phyloP scores from a whole-genome alignment of 2,888 invertebrate genomes.

The Arctia plantaginis region DNA sequence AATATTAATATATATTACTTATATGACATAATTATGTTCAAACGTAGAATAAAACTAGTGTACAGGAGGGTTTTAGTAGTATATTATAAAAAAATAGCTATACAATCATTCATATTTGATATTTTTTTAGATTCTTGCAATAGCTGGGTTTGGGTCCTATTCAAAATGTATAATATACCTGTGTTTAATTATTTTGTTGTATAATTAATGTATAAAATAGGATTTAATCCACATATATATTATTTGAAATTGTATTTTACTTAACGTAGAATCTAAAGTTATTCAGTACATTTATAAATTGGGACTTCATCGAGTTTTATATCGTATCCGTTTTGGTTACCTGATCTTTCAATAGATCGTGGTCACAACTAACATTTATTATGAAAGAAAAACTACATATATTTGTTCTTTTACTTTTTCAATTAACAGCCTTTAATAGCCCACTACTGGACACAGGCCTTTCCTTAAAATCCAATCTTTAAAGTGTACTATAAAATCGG shows the following conservation, averaged over 20 bases:
- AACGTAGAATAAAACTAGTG: conserved; percentile 20
- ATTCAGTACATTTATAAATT: not conserved
- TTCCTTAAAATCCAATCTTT: not conserved
- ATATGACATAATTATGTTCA: not conserved
- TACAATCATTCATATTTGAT: conserved; percentile 71
- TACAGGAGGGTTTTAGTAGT: conserved; percentile 21
- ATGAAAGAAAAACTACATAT: not conserved
- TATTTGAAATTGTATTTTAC: conserved; percentile 3
- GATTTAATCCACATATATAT: conserved; percentile 10
- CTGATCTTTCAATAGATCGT: not conserved
- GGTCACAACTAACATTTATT: not conserved
- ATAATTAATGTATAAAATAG: conserved; percentile 25
- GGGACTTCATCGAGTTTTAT: not conserved
- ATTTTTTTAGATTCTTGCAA: conserved; percentile 54
- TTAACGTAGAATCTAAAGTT: not conserved
- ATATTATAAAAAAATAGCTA: not conserved
- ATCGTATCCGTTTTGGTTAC: not conserved
- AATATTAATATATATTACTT: not conserved
- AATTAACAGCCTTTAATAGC: no score
- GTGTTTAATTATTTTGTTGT: conserved; percentile 40
- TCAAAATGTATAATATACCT: conserved; percentile 33
- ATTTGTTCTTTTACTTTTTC: not conserved
- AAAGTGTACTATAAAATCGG: not conserved
- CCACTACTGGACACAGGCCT: no score
- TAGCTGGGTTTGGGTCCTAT: conserved; percentile 81